Evolutionary conservation across 2,888 invertebrate species (phyloP), one percentile per base, ranked within the genome.

Genomic region (Drosophila fulvimacula): DNA sequence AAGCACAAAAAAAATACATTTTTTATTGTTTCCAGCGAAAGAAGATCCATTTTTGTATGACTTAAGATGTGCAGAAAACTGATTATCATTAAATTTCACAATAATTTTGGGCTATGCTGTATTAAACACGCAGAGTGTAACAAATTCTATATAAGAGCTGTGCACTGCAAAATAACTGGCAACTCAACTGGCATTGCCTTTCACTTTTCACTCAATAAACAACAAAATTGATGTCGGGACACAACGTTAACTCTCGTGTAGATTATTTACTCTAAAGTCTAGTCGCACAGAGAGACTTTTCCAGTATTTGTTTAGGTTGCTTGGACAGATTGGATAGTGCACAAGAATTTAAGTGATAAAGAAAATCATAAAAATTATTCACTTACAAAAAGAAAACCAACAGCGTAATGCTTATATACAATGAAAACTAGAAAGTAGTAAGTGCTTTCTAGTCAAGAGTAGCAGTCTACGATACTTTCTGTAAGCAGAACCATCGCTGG

Each of bases 81-180:
- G 59, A 62, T 62, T 21, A 42, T 76, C 72, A 71, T 68, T 71
- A 79, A 56, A 61, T 71, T 76, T 61, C 61, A 74, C 78, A 76
- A 64, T 17, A 52, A 36, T 42, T 64, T 60, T 79, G 48, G 61
- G 71, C 52, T 68, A 76, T 73, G 75, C 69, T 71, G 70, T 67
- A 87, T 85, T 85, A 87, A 85, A 74, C 73, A 84, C 80, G 68
- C 78, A 79, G 73, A 84, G 73, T 87, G 85, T 84, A 84, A 76
- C 85, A 87, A 85, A 87, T 87, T 79, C 81, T 82, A 82, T 63
- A 67, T 53, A 55, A 65, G 19, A 69, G 65, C 51, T 65, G 49
- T 48, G 42, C 64, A 58, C 46, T 46, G 48, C 44, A 61, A 75
- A 68, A 61, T 48, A 75, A 76, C 21, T 42, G 42, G 42, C 42